Evolutionary conservation across 2,888 invertebrate genomes (phyloP).

Genomic region (Himalopsyche kuldschensis): DNA sequence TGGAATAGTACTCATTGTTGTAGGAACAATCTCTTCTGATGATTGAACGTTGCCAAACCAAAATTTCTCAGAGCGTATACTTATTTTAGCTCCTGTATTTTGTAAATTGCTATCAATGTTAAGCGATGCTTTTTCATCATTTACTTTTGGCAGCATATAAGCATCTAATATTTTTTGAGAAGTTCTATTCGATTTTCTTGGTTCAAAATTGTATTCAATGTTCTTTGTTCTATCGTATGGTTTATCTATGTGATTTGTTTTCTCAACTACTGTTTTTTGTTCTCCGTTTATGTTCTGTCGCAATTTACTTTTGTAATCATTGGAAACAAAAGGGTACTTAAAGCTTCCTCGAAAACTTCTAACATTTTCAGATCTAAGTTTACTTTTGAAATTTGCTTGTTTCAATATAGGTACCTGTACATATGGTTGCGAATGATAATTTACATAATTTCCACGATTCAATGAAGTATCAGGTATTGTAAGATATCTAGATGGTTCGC

Average conservation of each 20-base stretch:
- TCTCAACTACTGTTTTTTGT: neutral
- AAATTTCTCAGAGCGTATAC: slow-evolving; percentile 41
- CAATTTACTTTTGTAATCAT: neutral
- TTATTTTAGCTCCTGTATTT: neutral
- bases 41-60: slow-evolving; percentile 43
- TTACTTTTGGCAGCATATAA: neutral
- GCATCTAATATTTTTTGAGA: neutral
- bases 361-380: neutral
- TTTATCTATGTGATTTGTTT: neutral
- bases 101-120: neutral
- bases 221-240: neutral
- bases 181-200: neutral
- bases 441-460: neutral
- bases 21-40: neutral
- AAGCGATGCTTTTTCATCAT: neutral
- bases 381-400: neutral
- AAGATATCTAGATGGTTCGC: neutral
- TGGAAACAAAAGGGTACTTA: neutral
- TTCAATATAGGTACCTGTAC: neutral
- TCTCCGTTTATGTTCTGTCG: neutral
- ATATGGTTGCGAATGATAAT: neutral
- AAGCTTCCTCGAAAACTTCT: neutral
- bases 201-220: neutral
- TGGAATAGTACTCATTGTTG: neutral
- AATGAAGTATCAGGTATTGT: neutral